Percentiles rank a stretch among this genome's conserved stretches.
phyloP scores from a whole-genome alignment of 2,113 vertebrate genomes.

The Struthidea cinerea region DNA sequence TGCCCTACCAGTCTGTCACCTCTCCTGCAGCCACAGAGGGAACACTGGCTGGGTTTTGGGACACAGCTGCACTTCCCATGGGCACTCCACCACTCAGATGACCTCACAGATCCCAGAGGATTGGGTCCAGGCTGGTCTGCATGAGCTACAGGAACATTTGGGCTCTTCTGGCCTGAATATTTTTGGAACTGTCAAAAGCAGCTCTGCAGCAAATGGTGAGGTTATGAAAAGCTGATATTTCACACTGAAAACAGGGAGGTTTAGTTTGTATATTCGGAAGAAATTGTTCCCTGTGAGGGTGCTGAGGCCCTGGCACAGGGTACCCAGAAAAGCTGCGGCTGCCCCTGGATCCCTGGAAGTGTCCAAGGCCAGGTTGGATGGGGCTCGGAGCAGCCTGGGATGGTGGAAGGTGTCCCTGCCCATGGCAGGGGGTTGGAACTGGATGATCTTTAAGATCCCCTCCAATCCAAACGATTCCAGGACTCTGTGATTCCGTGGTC shows the following conservation, averaged over 20 bases:
- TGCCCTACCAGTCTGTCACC: neutral
- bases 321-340: neutral
- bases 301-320: accelerated
- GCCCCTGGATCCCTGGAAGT: neutral
- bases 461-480: neutral
- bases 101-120: neutral
- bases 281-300: neutral
- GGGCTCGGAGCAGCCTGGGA: accelerated
- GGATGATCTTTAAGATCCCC: neutral
- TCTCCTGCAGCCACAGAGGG: neutral
- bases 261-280: neutral
- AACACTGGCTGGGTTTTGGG: neutral
- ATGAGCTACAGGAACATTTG: neutral
- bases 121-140: neutral
- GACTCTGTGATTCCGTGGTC: neutral
- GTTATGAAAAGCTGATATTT: neutral
- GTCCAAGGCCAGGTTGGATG: accelerated
- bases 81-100: neutral
- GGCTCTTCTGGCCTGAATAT: neutral
- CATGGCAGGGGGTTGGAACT: accelerated
- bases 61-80: neutral
- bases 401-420: accelerated
- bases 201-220: neutral
- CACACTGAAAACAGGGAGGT: neutral
- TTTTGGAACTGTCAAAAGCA: neutral